phyloP scores from a whole-genome alignment of 2,888 invertebrate genomes.

The Drosophila anomalata region DNA sequence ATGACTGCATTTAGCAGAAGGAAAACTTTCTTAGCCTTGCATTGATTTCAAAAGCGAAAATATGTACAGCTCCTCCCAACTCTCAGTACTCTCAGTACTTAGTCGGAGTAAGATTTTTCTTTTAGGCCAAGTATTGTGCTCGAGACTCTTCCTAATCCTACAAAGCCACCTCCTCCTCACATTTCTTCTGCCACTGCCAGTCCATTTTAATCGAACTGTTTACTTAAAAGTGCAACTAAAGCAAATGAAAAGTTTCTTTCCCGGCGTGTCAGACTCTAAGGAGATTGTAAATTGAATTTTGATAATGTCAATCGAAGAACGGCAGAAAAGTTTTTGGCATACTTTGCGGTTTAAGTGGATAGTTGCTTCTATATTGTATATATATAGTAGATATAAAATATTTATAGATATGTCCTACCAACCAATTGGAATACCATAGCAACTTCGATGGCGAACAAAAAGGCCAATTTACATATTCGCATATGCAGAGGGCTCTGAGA shows the following conservation, averaged over 20 bases:
- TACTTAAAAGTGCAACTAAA: slow-evolving; percentile 74
- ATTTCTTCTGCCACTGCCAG: slow-evolving; percentile 30
- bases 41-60: slow-evolving; percentile 70
- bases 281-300: slow-evolving; percentile 77
- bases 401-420: not conserved
- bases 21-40: slow-evolving; percentile 64
- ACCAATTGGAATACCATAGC: not conserved
- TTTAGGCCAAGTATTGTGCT: slow-evolving; percentile 68
- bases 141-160: slow-evolving; percentile 11
- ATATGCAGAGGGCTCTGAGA: slow-evolving; percentile 15
- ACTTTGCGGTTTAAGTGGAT: slow-evolving; percentile 56
- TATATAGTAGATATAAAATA: not conserved
- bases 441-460: slow-evolving; percentile 16
- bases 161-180: not conserved
- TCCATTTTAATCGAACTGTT: slow-evolving; percentile 76
- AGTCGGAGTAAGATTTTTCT: slow-evolving; percentile 37
- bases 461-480: slow-evolving; percentile 20
- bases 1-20: slow-evolving; percentile 76
- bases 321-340: slow-evolving; percentile 54
- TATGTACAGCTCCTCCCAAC: slow-evolving; percentile 21
- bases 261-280: slow-evolving; percentile 49
- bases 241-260: slow-evolving; percentile 70
- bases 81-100: slow-evolving; percentile 27
- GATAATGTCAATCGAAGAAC: slow-evolving; percentile 72
- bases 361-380: not conserved